Evolutionary conservation across 2,113 vertebrate species (phyloP).

Genomic region (Campylomormyrus numenius): DNA sequence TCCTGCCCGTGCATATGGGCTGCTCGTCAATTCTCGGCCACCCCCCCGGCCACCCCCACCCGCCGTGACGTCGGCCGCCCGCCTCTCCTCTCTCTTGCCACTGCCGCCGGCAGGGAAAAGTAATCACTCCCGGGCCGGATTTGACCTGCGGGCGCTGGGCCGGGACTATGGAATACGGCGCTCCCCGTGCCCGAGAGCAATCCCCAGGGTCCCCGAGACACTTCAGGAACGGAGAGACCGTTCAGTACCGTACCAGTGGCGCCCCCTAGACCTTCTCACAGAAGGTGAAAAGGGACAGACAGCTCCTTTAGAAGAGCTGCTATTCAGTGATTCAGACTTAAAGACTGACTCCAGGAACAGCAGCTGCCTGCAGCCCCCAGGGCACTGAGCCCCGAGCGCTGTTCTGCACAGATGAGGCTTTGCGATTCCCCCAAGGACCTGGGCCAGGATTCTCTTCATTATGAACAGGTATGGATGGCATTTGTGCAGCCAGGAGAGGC

Average conservation of each 20-base stretch:
- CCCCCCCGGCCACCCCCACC: neutral
- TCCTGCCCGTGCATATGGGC: neutral
- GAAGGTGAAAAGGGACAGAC: neutral
- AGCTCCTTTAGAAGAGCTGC: neutral
- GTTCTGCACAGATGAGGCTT: neutral
- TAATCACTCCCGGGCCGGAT: neutral
- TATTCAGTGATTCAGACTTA: neutral
- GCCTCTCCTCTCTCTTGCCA: neutral
- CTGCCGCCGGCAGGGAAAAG: neutral
- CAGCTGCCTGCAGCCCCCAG: neutral
- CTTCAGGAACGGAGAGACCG: neutral
- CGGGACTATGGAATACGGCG: neutral
- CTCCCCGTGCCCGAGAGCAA: neutral
- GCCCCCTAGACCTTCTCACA: neutral
- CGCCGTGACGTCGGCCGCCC: neutral
- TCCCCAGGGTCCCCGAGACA: neutral
- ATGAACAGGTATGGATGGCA: neutral
- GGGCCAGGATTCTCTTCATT: neutral
- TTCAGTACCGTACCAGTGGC: neutral
- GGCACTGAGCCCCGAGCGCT: neutral
- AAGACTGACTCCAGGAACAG: neutral
- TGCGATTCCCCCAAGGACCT: neutral
- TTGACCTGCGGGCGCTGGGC: neutral
- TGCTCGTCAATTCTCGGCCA: neutral
- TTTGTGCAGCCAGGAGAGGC: neutral